Percentiles rank a stretch among this genome's conserved stretches.
These are phyloP conservation scores for Calidris pugnax DNA, from an alignment of 2,113 vertebrate species.

Conservation along the genomic window DNA sequence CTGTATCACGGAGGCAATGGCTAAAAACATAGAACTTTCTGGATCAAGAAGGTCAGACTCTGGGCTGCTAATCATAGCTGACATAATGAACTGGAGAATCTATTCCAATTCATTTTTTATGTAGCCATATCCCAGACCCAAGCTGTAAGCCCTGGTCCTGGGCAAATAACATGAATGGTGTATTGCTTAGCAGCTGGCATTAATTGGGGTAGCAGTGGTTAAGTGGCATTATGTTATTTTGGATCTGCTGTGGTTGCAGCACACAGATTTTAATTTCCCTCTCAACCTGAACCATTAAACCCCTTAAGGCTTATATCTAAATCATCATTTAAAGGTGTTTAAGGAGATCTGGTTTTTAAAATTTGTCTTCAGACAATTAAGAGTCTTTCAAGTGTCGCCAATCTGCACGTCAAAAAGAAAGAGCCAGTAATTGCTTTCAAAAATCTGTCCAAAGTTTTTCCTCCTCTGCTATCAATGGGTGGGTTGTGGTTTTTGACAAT, in stretches of 20 bases:
- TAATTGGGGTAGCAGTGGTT: rapidly evolving
- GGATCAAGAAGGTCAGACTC: neutral
- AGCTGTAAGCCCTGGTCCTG: neutral
- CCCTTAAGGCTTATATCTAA: neutral
- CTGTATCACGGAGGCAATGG: neutral
- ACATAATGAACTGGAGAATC: neutral
- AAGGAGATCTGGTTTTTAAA: neutral
- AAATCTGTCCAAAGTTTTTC: neutral
- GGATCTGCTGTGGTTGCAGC: neutral
- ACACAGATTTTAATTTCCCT: neutral
- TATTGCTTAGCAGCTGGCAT: neutral
- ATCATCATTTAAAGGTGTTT: neutral
- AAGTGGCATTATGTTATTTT: neutral
- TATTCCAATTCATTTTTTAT: neutral
- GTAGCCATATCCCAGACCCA: neutral
- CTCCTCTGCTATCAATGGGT: neutral
- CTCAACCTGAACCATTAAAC: neutral
- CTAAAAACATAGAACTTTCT: neutral
- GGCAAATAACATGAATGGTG: neutral
- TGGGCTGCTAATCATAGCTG: neutral
- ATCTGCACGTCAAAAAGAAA: neutral
- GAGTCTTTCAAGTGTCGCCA: neutral
- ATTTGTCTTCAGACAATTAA: neutral
- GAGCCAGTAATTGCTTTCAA: neutral
- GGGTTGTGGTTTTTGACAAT: neutral